Base-by-base conservation (phyloP, 2,113 vertebrate genomes). In the Cyprinus carpio region DNA sequence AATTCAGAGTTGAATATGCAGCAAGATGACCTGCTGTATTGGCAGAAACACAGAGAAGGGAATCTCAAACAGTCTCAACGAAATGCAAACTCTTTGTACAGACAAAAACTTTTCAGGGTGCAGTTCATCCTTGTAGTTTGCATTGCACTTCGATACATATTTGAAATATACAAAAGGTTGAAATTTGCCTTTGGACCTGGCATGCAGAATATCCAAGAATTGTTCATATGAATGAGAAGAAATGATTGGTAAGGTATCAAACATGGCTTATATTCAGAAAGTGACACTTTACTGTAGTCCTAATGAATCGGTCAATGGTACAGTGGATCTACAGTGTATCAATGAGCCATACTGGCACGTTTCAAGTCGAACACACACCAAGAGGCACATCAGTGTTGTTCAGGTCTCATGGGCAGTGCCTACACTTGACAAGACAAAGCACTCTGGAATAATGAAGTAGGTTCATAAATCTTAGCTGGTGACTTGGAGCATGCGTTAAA, bases 401-500 rank as follows among this genome's bases (percentile, higher is more conserved):
- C 27, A 43, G 40, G 25, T 60, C 80, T 67, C 31, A 29, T 31
- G 85, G 23, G 79, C 72, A 76, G 72, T n/a, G 46, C 20, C 4
- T 62, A 75, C 49, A 64, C 64, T 51, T 71, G 71, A 71, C 74
- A 87, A 87, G 86, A 90, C 87, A 90, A 89, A 89, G 82, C 81
- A 84, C 82, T 84, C 27, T 43, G 12, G 54, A 87, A 87, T 87
- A 89, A 89, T 81, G 76, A 81, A 81, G 84, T 43, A 84, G 84
- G 75, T 90, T 71, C 69, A 89, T 87, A 89, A 87, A 89, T 90
- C 89, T 89, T 84, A 78, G 49, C 40, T 49, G 65, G 75, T 84
- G 88, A 87, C 83, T 87, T 71, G 9, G 80, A 85, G 82, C 13
- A n/a, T 49, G 31, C 60, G 75, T 87, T 80, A 89, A 90, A 87